Evolutionary conservation across 1,140 invertebrate species (phyloP), one percentile per base, ranked within the genome.

Genomic region (Araneus ventricosus): DNA sequence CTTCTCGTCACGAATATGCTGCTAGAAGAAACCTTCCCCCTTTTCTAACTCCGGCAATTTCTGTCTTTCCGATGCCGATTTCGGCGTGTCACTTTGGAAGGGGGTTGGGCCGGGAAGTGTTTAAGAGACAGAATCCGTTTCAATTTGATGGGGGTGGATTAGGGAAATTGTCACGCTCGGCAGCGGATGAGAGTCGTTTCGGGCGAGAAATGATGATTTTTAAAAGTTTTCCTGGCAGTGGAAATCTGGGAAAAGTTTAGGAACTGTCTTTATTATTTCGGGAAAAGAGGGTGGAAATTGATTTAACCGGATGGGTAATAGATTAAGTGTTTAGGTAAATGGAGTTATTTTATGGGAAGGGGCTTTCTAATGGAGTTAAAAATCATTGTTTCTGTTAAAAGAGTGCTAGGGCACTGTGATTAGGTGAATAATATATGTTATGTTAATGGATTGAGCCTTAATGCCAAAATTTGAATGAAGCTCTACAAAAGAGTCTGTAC

Each of bases 11-110:
- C 61, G 61, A 88, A 88, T 88, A 45, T 88, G 14, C n/a, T 39
- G 34, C 8, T 70, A 63, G 59, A 30, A 61, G 34, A 34, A 59
- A 37, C 5, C 20, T 20, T 30, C 34, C 70, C 6, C 10, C 70
- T 75, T 75, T 37, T 22, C 57, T 4, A 52, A 52, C 57, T 30
- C 24, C 4, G 22, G 27, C 20, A 39, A 45, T 52, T 88, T 88
- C 87, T 70, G 87, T 88, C 87, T 45, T 88, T 88, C 63, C 87
- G 57, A 70, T 88, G 87, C 70, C 39, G 67, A 90, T 90, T 90
- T 34, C 41, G 22, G 41, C 63, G 20, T 90, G 88, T 90, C 88
- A 90, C 88, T 37, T 17, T 75, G 39, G 24, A 80, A 80, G 67
- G n/a, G n/a, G 24, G 61, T 30, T 45, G 39, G 82, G 14, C 61